A percentile compares a stretch with the other conserved stretches of the same genome.
Conservation (phyloP, 2,888 invertebrate species). For the Eupithecia subfuscata region DNA sequence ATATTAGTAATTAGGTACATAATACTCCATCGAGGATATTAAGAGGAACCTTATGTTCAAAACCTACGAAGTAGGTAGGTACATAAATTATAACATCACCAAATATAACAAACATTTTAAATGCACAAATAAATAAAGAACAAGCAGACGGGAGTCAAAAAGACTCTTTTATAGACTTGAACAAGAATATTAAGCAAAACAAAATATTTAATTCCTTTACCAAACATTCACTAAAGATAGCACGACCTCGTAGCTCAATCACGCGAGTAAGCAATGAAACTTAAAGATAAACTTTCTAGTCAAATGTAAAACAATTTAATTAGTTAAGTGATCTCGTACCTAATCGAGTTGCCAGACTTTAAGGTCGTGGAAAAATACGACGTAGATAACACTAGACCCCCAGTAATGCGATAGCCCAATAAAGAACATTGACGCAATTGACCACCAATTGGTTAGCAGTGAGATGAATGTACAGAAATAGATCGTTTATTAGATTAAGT, state of each 20-base stretch:
- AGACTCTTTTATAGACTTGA: neutral
- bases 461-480: conserved; percentile 51
- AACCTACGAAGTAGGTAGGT: neutral
- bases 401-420: conserved; percentile 34
- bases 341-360: neutral
- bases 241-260: neutral
- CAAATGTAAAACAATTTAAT: neutral
- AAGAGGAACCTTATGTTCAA: neutral
- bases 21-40: neutral
- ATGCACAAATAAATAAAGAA: neutral
- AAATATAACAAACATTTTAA: neutral
- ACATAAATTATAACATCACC: neutral
- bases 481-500: conserved; percentile 37
- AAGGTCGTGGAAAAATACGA: conserved; percentile 25
- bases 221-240: neutral
- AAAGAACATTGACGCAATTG: conserved; percentile 37
- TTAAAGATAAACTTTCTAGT: neutral
- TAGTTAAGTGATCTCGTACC: neutral
- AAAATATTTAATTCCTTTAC: neutral
- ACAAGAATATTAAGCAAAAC: neutral
- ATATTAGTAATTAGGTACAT: neutral
- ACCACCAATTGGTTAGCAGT: conserved; percentile 36
- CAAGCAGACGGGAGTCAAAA: neutral
- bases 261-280: neutral
- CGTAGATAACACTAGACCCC: conserved; percentile 21